Conservation (phyloP, 37 sponge, comb jelly and placozoan genomes). For the Aplysina aerophoba region DNA sequence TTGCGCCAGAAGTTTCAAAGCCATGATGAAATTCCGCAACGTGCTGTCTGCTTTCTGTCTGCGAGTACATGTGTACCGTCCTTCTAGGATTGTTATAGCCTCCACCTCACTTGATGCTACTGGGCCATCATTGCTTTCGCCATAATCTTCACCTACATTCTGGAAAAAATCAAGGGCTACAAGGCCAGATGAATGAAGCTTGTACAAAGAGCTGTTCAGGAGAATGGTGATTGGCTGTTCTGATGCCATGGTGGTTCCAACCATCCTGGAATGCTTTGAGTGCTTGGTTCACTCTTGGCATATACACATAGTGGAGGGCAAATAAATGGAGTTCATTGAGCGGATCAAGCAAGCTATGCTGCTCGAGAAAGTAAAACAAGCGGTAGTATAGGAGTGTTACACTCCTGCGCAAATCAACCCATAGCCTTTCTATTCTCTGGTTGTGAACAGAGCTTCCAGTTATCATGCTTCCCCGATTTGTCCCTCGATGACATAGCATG, state of each 20-base stretch:
- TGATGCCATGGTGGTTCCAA: slow-evolving; percentile 59
- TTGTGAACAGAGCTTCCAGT: slow-evolving; percentile 68
- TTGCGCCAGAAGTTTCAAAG: no score
- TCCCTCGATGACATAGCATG: slow-evolving; percentile 55
- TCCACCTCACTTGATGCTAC: no score
- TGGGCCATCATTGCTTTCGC: background rate
- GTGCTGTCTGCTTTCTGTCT: no score
- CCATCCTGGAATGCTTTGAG: slow-evolving; percentile 41
- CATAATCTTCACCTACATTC: slow-evolving; percentile 21
- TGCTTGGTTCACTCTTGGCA: slow-evolving; percentile 46
- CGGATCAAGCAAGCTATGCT: slow-evolving; percentile 39
- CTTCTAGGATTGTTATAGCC: no score
- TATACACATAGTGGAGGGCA: slow-evolving; percentile 57
- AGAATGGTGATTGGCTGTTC: slow-evolving; percentile 47
- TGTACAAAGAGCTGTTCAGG: slow-evolving; percentile 40
- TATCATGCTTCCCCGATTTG: slow-evolving; percentile 32
- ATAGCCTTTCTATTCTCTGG: slow-evolving; percentile 61
- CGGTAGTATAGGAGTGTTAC: slow-evolving; percentile 53
- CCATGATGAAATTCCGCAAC: no score
- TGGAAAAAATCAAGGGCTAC: slow-evolving; percentile 47
- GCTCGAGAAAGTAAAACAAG: slow-evolving; percentile 61
- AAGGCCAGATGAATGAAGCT: slow-evolving; percentile 15
- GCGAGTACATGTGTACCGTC: no score
- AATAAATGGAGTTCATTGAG: slow-evolving; percentile 34
- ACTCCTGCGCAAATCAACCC: slow-evolving; percentile 61